Evolutionary conservation across 2,888 invertebrate species (phyloP).

Genomic region (Yponomeuta cagnagella): DNA sequence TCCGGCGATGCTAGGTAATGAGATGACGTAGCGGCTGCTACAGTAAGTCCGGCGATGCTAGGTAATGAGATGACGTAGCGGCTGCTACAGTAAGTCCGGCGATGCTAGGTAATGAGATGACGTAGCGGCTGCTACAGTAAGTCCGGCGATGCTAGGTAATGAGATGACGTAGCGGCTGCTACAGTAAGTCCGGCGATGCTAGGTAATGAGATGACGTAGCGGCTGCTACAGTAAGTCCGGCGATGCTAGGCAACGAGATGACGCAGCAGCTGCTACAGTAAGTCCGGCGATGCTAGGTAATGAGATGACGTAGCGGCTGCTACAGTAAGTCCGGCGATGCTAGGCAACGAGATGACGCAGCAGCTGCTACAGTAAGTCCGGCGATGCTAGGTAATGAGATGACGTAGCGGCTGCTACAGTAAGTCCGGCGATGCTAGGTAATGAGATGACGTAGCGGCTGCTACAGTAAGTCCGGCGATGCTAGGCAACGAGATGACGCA

Average conservation of each 20-base stretch:
- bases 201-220: no score
- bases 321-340: no score
- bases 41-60: no score
- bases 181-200: slow-evolving; percentile 20
- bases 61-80: slow-evolving; percentile 25
- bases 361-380: slow-evolving; percentile 21
- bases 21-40: no score
- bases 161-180: slow-evolving; percentile 11
- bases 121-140: no score
- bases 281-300: not conserved
- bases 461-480: slow-evolving; percentile 20
- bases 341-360: slow-evolving; percentile 25
- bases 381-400: no score
- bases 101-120: no score
- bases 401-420: no score
- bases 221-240: no score
- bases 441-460: slow-evolving; percentile 26
- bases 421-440: not conserved
- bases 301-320: no score
- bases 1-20: no score
- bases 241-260: slow-evolving; percentile 24
- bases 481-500: slow-evolving; percentile 26
- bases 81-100: slow-evolving; percentile 21
- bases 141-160: slow-evolving; percentile 24
- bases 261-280: slow-evolving; percentile 22